A percentile compares a stretch with the other conserved stretches of the same genome.
phyloP scores from a whole-genome alignment of 2,113 vertebrate genomes.

The Pomatorhinus ruficollis region DNA sequence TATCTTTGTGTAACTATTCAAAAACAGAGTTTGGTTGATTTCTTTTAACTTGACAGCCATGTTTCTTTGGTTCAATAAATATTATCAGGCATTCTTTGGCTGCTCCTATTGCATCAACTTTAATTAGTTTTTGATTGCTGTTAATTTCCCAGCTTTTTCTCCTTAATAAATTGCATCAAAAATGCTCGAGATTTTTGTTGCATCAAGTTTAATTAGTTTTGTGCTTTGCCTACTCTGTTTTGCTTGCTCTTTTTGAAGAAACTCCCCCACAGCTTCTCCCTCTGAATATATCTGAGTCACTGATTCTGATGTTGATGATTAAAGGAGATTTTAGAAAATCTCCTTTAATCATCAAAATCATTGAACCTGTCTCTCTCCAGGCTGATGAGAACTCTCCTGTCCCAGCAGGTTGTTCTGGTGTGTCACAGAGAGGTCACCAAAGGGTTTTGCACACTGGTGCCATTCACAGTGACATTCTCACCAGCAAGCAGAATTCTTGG shows the following conservation, averaged over 20 bases:
- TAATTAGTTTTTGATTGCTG: conserved; percentile 84
- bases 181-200: conserved; percentile 74
- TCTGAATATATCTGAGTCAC: conserved; percentile 34
- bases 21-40: conserved; percentile 69
- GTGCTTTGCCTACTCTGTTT: conserved; percentile 71
- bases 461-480: not conserved
- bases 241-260: conserved; percentile 47
- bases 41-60: conserved; percentile 73
- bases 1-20: conserved; percentile 65
- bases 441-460: not conserved
- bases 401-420: not conserved
- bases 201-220: conserved; percentile 81
- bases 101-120: conserved; percentile 76
- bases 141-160: conserved; percentile 83
- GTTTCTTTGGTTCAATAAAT: conserved; percentile 78
- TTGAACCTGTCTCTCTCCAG: not conserved
- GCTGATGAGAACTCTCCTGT: not conserved
- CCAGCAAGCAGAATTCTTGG: not conserved
- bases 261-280: conserved; percentile 35
- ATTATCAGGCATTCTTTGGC: conserved; percentile 79
- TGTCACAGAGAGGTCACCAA: not conserved
- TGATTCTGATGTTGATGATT: not conserved
- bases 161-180: conserved; percentile 77
- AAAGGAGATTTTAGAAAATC: not conserved
- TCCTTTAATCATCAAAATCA: too few relatives aligned